Base-by-base conservation (phyloP, 2,888 invertebrate genomes). In the Reticulitermes lucifugus region DNA sequence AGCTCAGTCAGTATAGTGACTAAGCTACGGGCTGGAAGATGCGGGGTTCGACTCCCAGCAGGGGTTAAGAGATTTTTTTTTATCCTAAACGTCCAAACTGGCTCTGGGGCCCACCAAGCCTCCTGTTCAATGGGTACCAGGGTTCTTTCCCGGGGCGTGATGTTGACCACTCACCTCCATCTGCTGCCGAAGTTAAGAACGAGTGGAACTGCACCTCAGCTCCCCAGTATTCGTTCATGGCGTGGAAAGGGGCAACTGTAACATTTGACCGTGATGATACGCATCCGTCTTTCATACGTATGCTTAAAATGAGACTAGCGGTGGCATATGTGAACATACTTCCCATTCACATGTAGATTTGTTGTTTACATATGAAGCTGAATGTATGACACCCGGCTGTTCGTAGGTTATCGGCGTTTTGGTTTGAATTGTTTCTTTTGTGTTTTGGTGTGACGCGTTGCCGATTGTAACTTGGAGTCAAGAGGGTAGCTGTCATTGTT, bases 331-430 rank as follows among this genome's bases (percentile, higher is more conserved):
- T 12, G 46, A 46, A 12, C 41, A 25, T 14, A 73, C 9, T 7
- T 7, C 3, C 73, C 41, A 73, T 73, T 73, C 73, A 73, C 21
- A 73, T 73, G 73, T 14, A 73, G 18, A 73, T 73, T 73, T 18
- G 25, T 73, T 41, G 73, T 73, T 73, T 73, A 73, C 35, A 41
- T 41, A 21, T 35, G 21, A 22, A 73, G 73, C 41, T 73, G 21
- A 73, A 18, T 18, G 35, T 41, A 21, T 73, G 73, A 73, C 73
- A 73, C 73, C 6, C 41, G 73, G 21, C 73, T 41, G 5, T 29
- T 35, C 41, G 73, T 73, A 41, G 73, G 73, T 73, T 73, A 73
- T 73, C 73, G 73, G 73, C 41, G 25, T n/a, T n/a, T 25, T 65
- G 65, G 65, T 65, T 25, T 65, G 65, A 25, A 25, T 65, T 41